Evolutionary conservation across 2,113 vertebrate genomes (phyloP).

Genomic region (Etia nguti): DNA sequence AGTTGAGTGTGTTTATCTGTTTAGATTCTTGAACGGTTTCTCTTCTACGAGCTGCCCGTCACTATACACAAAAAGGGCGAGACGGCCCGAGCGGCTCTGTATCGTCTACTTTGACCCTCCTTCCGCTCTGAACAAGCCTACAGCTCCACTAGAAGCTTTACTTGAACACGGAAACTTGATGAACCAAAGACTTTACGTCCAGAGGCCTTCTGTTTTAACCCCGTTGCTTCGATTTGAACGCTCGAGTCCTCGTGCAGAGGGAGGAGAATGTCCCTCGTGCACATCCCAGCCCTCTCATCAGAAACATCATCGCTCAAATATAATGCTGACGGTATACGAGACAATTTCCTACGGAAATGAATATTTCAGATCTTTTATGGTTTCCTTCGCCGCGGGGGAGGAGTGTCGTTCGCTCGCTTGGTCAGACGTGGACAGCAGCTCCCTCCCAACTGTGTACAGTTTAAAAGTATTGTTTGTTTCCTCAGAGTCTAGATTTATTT

Average conservation of each 20-base stretch:
- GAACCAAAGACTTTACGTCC: slow-evolving; percentile 68
- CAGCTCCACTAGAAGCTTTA: slow-evolving; percentile 24
- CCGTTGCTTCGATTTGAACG: not conserved
- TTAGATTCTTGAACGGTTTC: not conserved
- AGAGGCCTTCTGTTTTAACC: slow-evolving; percentile 60
- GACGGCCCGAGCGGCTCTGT: not conserved
- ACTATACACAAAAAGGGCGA: slow-evolving; percentile 2
- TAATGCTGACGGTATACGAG: slow-evolving; percentile 17
- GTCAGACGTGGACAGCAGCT: not conserved
- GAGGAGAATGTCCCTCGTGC: not conserved
- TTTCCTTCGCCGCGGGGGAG: not conserved
- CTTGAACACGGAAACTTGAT: slow-evolving; percentile 41
- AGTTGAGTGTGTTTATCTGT: not conserved
- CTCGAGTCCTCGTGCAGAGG: slow-evolving; percentile 17
- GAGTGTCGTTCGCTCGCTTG: not conserved
- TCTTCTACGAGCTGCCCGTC: not conserved
- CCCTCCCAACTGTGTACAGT: slow-evolving; percentile 39
- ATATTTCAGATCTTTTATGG: slow-evolving; percentile 23
- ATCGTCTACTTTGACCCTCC: not conserved
- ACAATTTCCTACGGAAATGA: slow-evolving; percentile 61
- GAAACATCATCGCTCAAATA: not conserved
- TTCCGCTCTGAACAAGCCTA: slow-evolving; percentile 4
- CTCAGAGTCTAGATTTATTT: slow-evolving; percentile 14
- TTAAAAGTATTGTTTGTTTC: slow-evolving; percentile 26
- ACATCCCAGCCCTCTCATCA: not conserved